Evolutionary conservation across 2,888 invertebrate genomes (phyloP), one percentile per base, ranked within the genome.

Genomic region (Eurytoma californica): DNA sequence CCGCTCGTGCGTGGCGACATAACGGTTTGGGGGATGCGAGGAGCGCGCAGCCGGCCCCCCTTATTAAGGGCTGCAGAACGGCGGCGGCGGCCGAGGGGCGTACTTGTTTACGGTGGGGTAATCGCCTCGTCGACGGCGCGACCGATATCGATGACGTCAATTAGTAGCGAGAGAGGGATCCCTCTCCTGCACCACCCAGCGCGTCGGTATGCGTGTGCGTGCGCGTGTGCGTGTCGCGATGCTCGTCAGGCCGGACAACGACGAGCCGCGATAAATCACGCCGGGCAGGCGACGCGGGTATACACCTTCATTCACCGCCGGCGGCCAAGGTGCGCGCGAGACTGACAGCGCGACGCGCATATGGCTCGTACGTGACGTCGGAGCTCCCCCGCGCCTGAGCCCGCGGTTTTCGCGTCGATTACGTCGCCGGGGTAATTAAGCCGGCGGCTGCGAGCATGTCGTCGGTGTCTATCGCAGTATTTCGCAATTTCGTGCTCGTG

Each of bases 121-220:
- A 89, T 88, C 89, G 88, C 88, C 88, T 88, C 89, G 88, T 88
- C 88, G 88, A 88, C 89, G 88, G 86, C 89, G 88, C 89, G 88
- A 88, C 88, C 88, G 87, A 89, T 90, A 90, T 90, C 90, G 89
- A 90, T 89, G 89, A 89, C 89, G 90, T 89, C 89, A 89, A 90
- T 89, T 90, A 90, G 89, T 87, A 88, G 24, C n/a, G 57, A 57
- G 68, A 58, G 68, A 39, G 28, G 49, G 39, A 74, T 61, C 61
- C 16, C 39, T 3, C 49, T 14, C 58, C 61, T 24, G 24, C 24
- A 24, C 24, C 24, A 24, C 24, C 24, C 24, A 24, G 24, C 24
- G 24, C 2, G n/a, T n/a, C n/a, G 24, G 24, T 2, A 1, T 2
- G 24, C 1, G 24, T 24, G 24, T 24, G 24, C 60, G 58, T 47